Percentiles rank a stretch among this genome's conserved stretches.
Conservation (phyloP, 2,113 vertebrate genomes). For the Oreocharis arfaki region DNA sequence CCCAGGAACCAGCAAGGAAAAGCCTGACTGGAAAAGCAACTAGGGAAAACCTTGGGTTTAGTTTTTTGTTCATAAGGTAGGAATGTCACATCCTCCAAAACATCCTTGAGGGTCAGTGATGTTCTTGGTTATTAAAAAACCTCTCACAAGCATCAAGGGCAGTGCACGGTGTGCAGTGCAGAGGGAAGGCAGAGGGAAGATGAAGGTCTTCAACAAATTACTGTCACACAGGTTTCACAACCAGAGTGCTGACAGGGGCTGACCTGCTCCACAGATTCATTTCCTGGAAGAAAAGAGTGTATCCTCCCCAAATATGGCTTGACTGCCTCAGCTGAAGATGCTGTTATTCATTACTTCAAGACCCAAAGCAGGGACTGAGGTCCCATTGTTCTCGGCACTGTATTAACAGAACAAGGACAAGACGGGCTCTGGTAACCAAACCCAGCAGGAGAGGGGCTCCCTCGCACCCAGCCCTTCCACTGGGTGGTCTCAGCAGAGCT, state of each 20-base stretch:
- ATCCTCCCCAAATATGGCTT: neutral
- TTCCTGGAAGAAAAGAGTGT: neutral
- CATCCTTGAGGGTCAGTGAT: neutral
- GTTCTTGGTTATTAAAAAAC: neutral
- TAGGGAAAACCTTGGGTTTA: neutral
- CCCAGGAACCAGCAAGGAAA: neutral
- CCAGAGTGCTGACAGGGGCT: neutral
- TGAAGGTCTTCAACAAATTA: neutral
- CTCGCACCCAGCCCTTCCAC: neutral
- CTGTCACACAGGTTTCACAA: neutral
- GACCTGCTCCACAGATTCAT: neutral
- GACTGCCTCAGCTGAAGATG: conserved; percentile 13
- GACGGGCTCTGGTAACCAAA: neutral
- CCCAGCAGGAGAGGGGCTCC: conserved; percentile 3
- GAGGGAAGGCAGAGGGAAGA: neutral
- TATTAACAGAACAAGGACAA: neutral
- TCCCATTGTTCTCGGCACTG: neutral
- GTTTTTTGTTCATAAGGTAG: neutral
- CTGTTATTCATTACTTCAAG: conserved; percentile 23
- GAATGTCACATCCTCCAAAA: neutral
- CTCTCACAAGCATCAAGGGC: neutral
- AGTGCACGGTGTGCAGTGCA: neutral
- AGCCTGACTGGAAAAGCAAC: neutral
- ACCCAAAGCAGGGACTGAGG: neutral
- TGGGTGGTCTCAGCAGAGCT: neutral